Base-by-base conservation (phyloP, 2,888 invertebrate genomes). In the Poecilus cupreus region DNA sequence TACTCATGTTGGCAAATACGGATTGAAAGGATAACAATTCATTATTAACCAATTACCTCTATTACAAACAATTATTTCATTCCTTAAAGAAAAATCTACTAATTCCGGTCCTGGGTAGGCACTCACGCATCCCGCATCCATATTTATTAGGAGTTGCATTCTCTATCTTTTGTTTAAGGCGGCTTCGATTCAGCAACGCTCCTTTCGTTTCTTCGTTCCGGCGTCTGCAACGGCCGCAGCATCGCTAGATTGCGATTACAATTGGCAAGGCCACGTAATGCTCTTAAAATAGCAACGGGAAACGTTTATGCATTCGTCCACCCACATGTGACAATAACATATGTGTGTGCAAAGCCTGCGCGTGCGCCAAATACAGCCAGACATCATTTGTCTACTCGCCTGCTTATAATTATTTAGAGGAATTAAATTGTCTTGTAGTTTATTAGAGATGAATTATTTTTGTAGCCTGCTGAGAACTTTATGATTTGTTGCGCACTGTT, bases 271-370 rank as follows among this genome's bases (percentile, higher is more conserved):
- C 60, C 80, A 83, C 83, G 83, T 83, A 82, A 83, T 82, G 70
- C 74, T 70, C 82, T 83, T 64, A 82, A 83, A 83, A 83, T 83
- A 83, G 83, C 83, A 82, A 57, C 83, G 82, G 82, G 82, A 83
- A 83, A 82, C 81, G 82, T 83, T 82, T 82, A 83, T 83, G 77
- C 80, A 82, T 82, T 82, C 83, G 70, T 70, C 83, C 80, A 78
- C 83, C 83, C 80, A 82, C 83, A 75, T 75, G 49, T 32, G 46
- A 72, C 72, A 72, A 72, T 39, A 72, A 72, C 72, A 72, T 24
- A 72, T 70, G 70, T 11, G 26, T 32, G 37, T 18, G 26, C 6
- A 8, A 11, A 11, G 24, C 4, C 11, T 5, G 24, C 72, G 72
- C 72, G 22, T 46, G 72, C 72, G 72, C 26, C 24, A 6, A 13